phyloP scores from a whole-genome alignment of 1,140 invertebrate genomes.

The Probaryconus sp. region DNA sequence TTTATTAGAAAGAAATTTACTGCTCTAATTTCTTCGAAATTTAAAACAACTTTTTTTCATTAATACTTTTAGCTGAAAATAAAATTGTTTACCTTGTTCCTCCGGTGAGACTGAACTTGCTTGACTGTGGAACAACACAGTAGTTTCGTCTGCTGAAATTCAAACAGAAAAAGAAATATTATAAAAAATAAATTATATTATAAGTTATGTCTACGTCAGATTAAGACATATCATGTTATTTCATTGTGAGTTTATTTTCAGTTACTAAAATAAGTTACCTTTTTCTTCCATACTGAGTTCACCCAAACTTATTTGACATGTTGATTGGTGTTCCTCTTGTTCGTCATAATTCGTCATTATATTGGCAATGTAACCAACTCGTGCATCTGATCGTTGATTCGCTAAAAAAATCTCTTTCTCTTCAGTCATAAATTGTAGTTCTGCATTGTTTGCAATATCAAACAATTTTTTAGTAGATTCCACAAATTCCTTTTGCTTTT shows the following conservation, averaged over 20 bases:
- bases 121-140: conserved; percentile 11
- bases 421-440: not conserved
- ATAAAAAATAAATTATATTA: conserved; percentile 15
- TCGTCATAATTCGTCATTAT: not conserved
- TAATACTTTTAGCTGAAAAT: conserved; percentile 5
- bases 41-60: conserved; percentile 7
- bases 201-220: too few relatives aligned
- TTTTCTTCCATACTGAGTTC: conserved; percentile 1
- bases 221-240: not conserved
- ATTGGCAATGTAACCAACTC: not conserved
- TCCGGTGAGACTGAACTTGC: conserved; percentile 7
- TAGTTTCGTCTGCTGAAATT: conserved; percentile 19
- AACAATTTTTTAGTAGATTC: conserved; percentile 7
- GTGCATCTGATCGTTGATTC: conserved; percentile 10
- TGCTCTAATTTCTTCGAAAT: not conserved
- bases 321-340: too few relatives aligned
- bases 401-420: not conserved
- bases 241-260: not conserved
- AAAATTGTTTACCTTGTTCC: conserved; percentile 6
- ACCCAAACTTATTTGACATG: conserved; percentile 9
- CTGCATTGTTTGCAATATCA: conserved; percentile 1
- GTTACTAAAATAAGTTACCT: conserved; percentile 11
- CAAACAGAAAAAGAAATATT: not conserved
- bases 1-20: not conserved
- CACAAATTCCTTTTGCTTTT: conserved; percentile 2